phyloP scores from a whole-genome alignment of 1,140 invertebrate species.

The Neodiprion fabricii region DNA sequence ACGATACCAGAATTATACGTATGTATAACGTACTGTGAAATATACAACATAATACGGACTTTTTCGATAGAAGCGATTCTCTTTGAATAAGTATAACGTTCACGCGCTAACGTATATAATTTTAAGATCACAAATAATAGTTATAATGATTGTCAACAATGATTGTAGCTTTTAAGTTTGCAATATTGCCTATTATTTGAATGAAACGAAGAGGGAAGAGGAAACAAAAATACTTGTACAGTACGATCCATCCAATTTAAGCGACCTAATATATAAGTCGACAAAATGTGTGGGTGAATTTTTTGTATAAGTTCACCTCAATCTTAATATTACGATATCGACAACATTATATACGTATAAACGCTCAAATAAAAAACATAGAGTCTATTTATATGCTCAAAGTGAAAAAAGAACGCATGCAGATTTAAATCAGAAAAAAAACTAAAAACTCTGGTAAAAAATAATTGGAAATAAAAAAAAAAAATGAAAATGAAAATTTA shows the following conservation, averaged over 20 bases:
- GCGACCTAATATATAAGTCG: too few species aligned
- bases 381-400: background rate
- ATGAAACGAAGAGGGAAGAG: background rate
- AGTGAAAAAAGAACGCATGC: background rate
- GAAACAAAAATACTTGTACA: background rate
- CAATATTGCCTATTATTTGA: background rate
- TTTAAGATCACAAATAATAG: background rate
- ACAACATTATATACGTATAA: background rate
- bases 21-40: too few species aligned
- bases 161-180: background rate
- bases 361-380: background rate
- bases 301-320: background rate
- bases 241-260: conserved; percentile 1
- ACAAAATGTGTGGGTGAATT: background rate
- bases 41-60: too few species aligned
- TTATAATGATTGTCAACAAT: background rate
- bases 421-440: background rate
- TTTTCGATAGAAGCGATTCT: too few species aligned
- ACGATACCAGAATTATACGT: too few species aligned
- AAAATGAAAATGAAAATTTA: too few species aligned
- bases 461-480: too few species aligned
- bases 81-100: background rate
- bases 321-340: background rate
- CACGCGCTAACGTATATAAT: background rate
- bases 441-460: too few species aligned